A percentile compares a stretch with the other conserved stretches of the same genome.
Conservation (phyloP, 2,888 invertebrate genomes). For the Netelia virgata region DNA sequence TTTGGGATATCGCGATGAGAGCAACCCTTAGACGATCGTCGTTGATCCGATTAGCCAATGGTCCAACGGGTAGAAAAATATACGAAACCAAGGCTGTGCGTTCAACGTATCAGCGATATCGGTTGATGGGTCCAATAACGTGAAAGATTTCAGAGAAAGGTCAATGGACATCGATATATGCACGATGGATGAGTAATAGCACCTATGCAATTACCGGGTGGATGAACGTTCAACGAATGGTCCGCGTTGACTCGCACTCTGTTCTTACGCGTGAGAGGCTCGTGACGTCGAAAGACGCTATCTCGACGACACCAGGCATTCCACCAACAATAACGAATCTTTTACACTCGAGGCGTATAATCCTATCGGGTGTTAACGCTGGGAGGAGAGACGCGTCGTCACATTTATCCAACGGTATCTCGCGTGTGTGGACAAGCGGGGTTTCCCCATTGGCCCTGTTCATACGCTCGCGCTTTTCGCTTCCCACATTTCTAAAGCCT, state of each 20-base stretch:
- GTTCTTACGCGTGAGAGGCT: neutral
- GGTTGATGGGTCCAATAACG: constrained; percentile 26
- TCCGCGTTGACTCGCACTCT: neutral
- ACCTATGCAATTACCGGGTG: constrained; percentile 33
- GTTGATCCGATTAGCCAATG: constrained; percentile 16
- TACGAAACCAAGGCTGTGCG: neutral
- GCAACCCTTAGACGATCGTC: no score
- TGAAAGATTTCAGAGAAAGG: constrained; percentile 27
- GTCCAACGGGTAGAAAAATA: constrained; percentile 30
- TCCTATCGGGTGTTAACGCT: constrained; percentile 64
- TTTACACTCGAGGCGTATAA: constrained; percentile 66
- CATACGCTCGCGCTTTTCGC: constrained; percentile 39
- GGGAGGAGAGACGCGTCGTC: constrained; percentile 30
- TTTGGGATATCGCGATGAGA: no score
- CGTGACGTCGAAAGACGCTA: constrained; percentile 44
- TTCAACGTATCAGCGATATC: constrained; percentile 38
- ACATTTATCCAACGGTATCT: constrained; percentile 51
- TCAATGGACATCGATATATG: constrained; percentile 4
- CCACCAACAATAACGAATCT: constrained; percentile 65
- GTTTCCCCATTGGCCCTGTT: constrained; percentile 25
- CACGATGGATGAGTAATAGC: constrained; percentile 27
- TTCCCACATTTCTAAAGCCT: constrained; percentile 32
- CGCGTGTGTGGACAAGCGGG: neutral
- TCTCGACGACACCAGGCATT: constrained; percentile 56
- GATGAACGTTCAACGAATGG: constrained; percentile 16